phyloP scores from a whole-genome alignment of 2,888 invertebrate species.

The Odontomyia ornata region DNA sequence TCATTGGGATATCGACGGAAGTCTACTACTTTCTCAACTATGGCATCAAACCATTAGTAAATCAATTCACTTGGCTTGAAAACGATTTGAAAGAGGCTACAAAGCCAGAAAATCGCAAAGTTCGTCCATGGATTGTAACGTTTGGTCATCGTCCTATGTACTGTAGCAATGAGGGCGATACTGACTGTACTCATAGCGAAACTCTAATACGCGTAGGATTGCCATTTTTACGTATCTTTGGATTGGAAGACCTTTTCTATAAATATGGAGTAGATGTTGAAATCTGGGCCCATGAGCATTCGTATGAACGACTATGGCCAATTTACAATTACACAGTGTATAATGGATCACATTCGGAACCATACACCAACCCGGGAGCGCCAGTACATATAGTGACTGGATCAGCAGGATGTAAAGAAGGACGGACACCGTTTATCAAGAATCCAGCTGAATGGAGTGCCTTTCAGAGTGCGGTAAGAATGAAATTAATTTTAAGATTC shows the following conservation, averaged over 20 bases:
- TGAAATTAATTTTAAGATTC: not conserved
- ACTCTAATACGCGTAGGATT: conserved; percentile 74
- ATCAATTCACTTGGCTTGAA: conserved; percentile 87
- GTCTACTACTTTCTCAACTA: conserved; percentile 91
- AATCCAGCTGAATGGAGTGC: conserved; percentile 79
- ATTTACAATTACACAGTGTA: conserved; percentile 83
- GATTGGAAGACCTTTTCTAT: conserved; percentile 87
- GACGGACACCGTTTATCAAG: conserved; percentile 77
- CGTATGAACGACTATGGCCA: conserved; percentile 96
- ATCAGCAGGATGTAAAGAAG: conserved; percentile 87
- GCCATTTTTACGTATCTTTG: conserved; percentile 72
- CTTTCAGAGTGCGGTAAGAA: conserved; percentile 71
- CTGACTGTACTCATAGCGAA: conserved; percentile 78
- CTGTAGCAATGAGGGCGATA: conserved; percentile 82
- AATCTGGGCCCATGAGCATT: conserved; percentile 98
- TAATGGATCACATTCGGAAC: conserved; percentile 68
- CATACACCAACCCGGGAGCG: conserved; percentile 73
- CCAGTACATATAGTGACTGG: conserved; percentile 93
- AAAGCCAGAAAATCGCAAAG: conserved; percentile 74
- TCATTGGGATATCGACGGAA: conserved; percentile 92
- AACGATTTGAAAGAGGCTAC: conserved; percentile 80
- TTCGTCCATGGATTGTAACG: conserved; percentile 83
- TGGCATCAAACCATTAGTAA: conserved; percentile 79
- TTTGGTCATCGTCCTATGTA: conserved; percentile 92
- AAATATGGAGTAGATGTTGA: conserved; percentile 91